Evolutionary conservation across 2,888 invertebrate genomes (phyloP).

Genomic region (Drosophila tanythrix): DNA sequence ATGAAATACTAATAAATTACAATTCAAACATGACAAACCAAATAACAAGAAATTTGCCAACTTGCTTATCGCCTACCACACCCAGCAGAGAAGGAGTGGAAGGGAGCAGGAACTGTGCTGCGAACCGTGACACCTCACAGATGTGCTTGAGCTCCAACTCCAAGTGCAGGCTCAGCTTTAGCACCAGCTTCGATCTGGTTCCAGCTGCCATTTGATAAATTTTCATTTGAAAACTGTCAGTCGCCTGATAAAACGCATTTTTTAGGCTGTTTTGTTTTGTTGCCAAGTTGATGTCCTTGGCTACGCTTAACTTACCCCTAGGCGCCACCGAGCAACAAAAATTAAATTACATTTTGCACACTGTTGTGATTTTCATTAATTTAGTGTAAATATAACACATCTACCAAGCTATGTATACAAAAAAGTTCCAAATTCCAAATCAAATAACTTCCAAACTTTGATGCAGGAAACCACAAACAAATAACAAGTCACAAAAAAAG

Average conservation of each 20-base stretch:
- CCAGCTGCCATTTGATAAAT: slow-evolving; percentile 68
- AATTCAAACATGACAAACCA: slow-evolving; percentile 32
- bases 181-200: slow-evolving; percentile 20
- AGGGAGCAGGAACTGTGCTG: slow-evolving; percentile 12
- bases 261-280: slow-evolving; percentile 25
- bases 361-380: slow-evolving; percentile 78
- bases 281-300: slow-evolving; percentile 34
- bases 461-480: slow-evolving; percentile 64
- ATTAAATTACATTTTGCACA: slow-evolving; percentile 77
- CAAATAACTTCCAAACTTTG: slow-evolving; percentile 76
- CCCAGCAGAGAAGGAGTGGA: background rate
- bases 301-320: slow-evolving; percentile 54
- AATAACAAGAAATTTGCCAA: slow-evolving; percentile 49
- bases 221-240: slow-evolving; percentile 67
- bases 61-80: slow-evolving; percentile 48
- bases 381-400: slow-evolving; percentile 71
- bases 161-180: background rate
- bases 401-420: slow-evolving; percentile 26
- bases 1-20: slow-evolving; percentile 54
- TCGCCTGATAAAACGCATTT: slow-evolving; percentile 60
- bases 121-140: slow-evolving; percentile 39
- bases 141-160: slow-evolving; percentile 20
- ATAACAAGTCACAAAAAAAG: slow-evolving; percentile 53
- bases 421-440: slow-evolving; percentile 65
- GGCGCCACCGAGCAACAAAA: slow-evolving; percentile 37